Conservation (phyloP, 2,888 invertebrate species). For the Euplexia lucipara region DNA sequence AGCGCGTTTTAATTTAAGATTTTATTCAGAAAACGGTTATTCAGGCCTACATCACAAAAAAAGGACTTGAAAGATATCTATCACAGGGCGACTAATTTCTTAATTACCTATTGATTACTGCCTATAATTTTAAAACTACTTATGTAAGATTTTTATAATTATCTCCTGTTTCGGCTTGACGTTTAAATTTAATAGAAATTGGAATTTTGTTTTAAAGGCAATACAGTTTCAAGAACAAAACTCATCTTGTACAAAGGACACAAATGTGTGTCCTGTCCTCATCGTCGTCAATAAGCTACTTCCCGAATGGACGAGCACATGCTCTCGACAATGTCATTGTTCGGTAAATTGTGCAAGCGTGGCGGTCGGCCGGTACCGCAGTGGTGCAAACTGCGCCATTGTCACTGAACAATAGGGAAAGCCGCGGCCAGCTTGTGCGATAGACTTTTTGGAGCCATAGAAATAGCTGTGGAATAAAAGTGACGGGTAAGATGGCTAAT, state of each 20-base stretch:
- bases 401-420: slow-evolving; percentile 88
- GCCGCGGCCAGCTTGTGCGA: slow-evolving; percentile 68
- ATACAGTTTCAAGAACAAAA: neutral
- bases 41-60: no score
- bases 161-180: no score
- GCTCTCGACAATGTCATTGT: slow-evolving; percentile 76
- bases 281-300: slow-evolving; percentile 36
- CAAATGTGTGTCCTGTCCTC: slow-evolving; percentile 25
- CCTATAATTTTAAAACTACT: no score
- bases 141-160: no score
- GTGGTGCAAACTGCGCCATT: slow-evolving; percentile 83
- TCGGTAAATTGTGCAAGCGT: slow-evolving; percentile 75
- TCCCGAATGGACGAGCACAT: slow-evolving; percentile 55
- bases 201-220: neutral
- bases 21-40: no score
- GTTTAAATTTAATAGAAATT: neutral
- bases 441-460: slow-evolving; percentile 54
- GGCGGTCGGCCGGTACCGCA: slow-evolving; percentile 61
- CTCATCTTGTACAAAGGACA: neutral
- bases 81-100: no score
- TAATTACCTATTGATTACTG: no score
- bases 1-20: no score
- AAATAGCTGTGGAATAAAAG: slow-evolving; percentile 27
- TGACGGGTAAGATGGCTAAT: no score
- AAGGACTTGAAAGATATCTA: no score